Evolutionary conservation across 2,113 vertebrate genomes (phyloP).

Genomic region (Petrocephalus microphthalmus): DNA sequence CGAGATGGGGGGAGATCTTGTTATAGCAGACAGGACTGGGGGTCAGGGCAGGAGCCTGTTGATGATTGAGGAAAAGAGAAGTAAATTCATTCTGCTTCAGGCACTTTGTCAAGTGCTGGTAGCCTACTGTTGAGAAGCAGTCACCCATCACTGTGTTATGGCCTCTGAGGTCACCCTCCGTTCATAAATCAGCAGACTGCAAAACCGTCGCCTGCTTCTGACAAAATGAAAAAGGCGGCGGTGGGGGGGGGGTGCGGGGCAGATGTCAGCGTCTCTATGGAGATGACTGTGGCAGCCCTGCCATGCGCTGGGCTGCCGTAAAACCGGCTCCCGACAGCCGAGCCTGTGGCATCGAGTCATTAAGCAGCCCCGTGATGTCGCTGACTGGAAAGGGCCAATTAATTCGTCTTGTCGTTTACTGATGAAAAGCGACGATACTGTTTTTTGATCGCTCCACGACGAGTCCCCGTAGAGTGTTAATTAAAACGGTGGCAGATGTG

Average conservation of each 20-base stretch:
- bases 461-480: constrained; percentile 90
- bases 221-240: constrained; percentile 66
- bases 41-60: constrained; percentile 98
- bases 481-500: constrained; percentile 88
- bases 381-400: constrained; percentile 83
- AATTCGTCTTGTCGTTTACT: constrained; percentile 76
- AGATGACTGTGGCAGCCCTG: constrained; percentile 60
- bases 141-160: constrained; percentile 96
- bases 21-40: constrained; percentile 96
- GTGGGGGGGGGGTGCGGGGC: constrained; percentile 25
- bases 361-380: constrained; percentile 73
- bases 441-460: constrained; percentile 83
- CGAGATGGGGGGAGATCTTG: constrained; percentile 96
- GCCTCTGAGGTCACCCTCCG: constrained; percentile 93
- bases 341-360: constrained; percentile 71
- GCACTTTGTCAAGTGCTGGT: constrained; percentile 99
- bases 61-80: constrained; percentile 99
- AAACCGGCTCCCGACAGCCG: constrained; percentile 59
- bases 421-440: constrained; percentile 80
- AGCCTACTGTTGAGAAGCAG: constrained; percentile 98
- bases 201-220: constrained; percentile 73
- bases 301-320: constrained; percentile 70
- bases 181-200: constrained; percentile 90
- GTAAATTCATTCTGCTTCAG: constrained; percentile 99
- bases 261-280: constrained; percentile 62